A percentile compares a stretch with the other conserved stretches of the same genome.
These are phyloP conservation scores for Reticulitermes lucifugus DNA, from an alignment of 2,888 invertebrate species.

Conservation along the genomic window DNA sequence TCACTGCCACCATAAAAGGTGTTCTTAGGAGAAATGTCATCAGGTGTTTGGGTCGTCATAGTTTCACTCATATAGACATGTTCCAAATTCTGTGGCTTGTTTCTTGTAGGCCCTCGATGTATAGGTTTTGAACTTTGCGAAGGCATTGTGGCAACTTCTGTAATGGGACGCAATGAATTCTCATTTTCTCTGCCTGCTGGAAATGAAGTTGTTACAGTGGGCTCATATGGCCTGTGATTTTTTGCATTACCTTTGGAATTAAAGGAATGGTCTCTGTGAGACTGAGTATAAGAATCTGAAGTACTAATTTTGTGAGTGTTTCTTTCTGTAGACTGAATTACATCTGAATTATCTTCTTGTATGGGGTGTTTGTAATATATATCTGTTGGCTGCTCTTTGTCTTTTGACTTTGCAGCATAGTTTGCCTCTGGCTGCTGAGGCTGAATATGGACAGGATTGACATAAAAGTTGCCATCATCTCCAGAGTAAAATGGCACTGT, in stretches of 20 bases:
- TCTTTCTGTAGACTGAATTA: background rate
- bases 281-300: background rate
- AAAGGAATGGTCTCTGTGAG: background rate
- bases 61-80: background rate
- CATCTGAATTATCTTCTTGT: background rate
- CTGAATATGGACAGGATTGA: background rate
- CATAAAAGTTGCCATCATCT: slow-evolving; percentile 46
- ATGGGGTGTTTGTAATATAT: slow-evolving; percentile 15
- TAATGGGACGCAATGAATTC: slow-evolving; percentile 8
- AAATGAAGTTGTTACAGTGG: slow-evolving; percentile 26
- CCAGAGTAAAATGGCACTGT: slow-evolving; percentile 50
- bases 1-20: background rate
- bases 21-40: background rate
- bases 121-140: background rate
- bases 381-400: background rate
- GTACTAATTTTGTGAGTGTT: background rate
- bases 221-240: background rate
- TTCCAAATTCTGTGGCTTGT: background rate
- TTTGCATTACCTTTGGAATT: background rate
- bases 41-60: background rate
- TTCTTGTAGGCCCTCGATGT: slow-evolving; percentile 8
- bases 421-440: slow-evolving; percentile 9
- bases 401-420: slow-evolving; percentile 31
- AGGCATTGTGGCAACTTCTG: background rate
- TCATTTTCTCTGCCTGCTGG: background rate